Evolutionary conservation across 2,113 vertebrate species (phyloP), one percentile per base, ranked within the genome.

Genomic region (Chauna torquata): DNA sequence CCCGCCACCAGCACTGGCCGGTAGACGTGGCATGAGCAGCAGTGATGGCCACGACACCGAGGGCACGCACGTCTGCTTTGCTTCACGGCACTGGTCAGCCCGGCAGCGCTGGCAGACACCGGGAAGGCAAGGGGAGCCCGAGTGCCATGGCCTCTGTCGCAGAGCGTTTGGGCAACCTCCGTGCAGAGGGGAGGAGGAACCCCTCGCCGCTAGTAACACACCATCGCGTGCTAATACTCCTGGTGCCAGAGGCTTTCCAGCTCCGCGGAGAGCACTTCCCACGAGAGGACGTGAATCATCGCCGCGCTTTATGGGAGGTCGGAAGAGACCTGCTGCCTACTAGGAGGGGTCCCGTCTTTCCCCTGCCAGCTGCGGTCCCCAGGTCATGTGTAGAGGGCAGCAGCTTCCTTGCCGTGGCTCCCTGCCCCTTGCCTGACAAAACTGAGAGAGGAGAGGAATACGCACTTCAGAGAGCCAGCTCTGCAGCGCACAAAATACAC

Each of bases 91-190:
- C 62, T 15, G 58, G 20, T 49, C 70, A 54, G 36, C 25, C 45
- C 2, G 1, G 34, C 61, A 49, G 36, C n/a, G 19, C 54, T 42
- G 42, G 42, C 45, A 27, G 42, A 27, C 55, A 14, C 0, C 10
- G 32, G 38, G 42, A 82, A 76, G 28, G 52, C 8, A 32, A 24
- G 0, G 3, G 50, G 47, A 70, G 16, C 36, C 85, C 6, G 0
- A 68, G 38, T 45, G 44, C 38, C n/a, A 4, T 0, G 0, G 65
- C 23, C 45, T 57, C 55, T 58, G 38, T 15, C 2, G 5, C 57
- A 36, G 57, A 61, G 30, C 19, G 77, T 92, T 59, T n/a, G 58
- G 40, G 55, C 15, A 66, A 55, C 44, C 16, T 76, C 61, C 1
- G 1, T 38, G 86, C 59, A 28, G 55, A 2, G 5, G 5, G 16